Conservation (phyloP, 2,797 vertebrate species). For the Knipowitschia caucasica region DNA sequence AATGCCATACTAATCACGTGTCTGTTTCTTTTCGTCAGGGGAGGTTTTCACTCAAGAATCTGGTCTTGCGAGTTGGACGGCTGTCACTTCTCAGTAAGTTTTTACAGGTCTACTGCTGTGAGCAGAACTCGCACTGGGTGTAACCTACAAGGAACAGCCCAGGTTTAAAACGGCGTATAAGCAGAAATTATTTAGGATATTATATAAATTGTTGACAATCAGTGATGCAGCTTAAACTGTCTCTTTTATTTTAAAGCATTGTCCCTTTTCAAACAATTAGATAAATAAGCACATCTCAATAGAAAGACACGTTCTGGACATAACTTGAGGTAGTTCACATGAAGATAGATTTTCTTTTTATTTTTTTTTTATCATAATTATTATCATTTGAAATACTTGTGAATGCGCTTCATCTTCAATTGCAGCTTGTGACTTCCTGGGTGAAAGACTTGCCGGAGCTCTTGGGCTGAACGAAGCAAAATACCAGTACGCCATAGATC, state of each 20-base stretch:
- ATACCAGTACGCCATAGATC: constrained; percentile 75
- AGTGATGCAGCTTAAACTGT: no score
- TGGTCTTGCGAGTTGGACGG: constrained; percentile 55
- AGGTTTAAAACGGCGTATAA: no score
- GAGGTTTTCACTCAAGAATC: constrained; percentile 58
- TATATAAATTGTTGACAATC: no score
- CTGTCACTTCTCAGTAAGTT: constrained; percentile 70
- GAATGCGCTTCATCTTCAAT: not conserved
- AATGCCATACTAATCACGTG: not conserved
- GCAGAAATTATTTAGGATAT: no score
- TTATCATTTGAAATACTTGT: not conserved
- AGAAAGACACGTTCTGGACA: no score
- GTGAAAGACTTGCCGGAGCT: constrained; percentile 63
- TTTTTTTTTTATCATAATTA: no score
- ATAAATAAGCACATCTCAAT: no score
- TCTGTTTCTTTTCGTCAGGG: constrained; percentile 35
- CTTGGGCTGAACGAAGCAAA: constrained; percentile 75
- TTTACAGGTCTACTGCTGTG: not conserved
- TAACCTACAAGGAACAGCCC: no score
- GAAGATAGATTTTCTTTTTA: no score
- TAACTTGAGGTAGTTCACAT: no score
- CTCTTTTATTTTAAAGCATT: no score
- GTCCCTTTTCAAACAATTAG: no score
- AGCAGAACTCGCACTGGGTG: not conserved
- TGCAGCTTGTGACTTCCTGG: constrained; percentile 77